These are phyloP conservation scores for Rhinichthys osculus DNA, from an alignment of 2,797 vertebrate genomes.

Conservation along the genomic window DNA sequence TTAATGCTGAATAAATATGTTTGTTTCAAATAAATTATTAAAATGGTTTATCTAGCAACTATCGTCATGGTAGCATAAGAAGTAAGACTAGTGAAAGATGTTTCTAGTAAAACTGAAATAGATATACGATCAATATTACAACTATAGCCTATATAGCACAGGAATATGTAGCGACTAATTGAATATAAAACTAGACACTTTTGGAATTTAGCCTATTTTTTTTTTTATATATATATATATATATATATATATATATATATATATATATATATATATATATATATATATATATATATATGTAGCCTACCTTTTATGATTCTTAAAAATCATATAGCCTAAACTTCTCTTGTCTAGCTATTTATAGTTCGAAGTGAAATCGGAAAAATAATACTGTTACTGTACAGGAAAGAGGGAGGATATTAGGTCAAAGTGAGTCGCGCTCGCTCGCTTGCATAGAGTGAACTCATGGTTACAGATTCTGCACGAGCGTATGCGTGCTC, in stretches of 20 bases:
- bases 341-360: background rate
- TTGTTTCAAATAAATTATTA: background rate
- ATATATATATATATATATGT: no score
- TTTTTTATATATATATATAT: no score
- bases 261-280: no score
- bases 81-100: background rate
- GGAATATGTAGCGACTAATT: background rate
- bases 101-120: background rate
- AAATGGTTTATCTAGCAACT: background rate
- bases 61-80: background rate
- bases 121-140: background rate
- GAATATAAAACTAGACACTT: background rate
- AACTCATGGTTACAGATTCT: conserved; percentile 48
- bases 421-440: conserved; percentile 36
- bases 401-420: conserved; percentile 47
- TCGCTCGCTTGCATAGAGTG: conserved; percentile 23
- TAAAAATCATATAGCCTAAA: background rate
- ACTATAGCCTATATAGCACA: background rate
- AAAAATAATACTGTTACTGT: conserved; percentile 5
- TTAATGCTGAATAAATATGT: background rate
- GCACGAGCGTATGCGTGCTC: conserved; percentile 59
- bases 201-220: background rate
- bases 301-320: background rate
- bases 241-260: no score
- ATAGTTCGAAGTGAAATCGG: background rate